A percentile compares a stretch with the other conserved stretches of the same genome.
Evolutionary conservation across 2,888 invertebrate genomes (phyloP).

Genomic region (Ceraclea dissimilis): DNA sequence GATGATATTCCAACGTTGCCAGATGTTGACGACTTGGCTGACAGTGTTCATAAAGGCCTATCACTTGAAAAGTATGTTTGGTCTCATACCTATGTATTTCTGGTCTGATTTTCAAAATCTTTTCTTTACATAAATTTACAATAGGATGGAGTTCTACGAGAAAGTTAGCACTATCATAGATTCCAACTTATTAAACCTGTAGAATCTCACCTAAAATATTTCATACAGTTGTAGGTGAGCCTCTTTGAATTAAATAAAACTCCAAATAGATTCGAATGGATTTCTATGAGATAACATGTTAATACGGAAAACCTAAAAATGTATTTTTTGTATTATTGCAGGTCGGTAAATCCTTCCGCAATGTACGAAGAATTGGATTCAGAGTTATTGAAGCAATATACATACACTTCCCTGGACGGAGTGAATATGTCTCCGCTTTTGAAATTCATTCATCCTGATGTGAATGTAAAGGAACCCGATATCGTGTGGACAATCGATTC

Average conservation of each 20-base stretch:
- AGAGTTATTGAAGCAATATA: slow-evolving; percentile 38
- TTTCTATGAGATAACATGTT: too few relatives aligned
- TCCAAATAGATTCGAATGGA: too few relatives aligned
- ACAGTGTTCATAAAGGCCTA: slow-evolving; percentile 40
- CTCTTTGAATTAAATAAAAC: too few relatives aligned
- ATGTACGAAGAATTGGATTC: slow-evolving; percentile 25
- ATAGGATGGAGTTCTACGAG: too few relatives aligned
- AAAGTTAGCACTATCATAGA: too few relatives aligned
- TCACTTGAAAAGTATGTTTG: slow-evolving; percentile 12
- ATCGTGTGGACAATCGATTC: slow-evolving; percentile 44
- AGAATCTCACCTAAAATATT: too few relatives aligned
- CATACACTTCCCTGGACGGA: slow-evolving; percentile 19
- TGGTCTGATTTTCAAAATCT: neutral
- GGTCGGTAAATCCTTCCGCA: slow-evolving; percentile 9
- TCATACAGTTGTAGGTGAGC: too few relatives aligned
- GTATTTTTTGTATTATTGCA: neutral
- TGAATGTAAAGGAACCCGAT: slow-evolving; percentile 38
- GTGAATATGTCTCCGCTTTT: slow-evolving; percentile 22
- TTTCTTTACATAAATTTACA: neutral
- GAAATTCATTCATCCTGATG: slow-evolving; percentile 34
- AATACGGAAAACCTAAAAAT: too few relatives aligned
- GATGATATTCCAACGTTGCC: slow-evolving; percentile 48
- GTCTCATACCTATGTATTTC: too few relatives aligned
- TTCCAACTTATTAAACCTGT: too few relatives aligned
- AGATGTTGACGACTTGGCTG: slow-evolving; percentile 44